Evolutionary conservation across 2,888 invertebrate species (phyloP).

Genomic region (Scelioninae gen. 1): DNA sequence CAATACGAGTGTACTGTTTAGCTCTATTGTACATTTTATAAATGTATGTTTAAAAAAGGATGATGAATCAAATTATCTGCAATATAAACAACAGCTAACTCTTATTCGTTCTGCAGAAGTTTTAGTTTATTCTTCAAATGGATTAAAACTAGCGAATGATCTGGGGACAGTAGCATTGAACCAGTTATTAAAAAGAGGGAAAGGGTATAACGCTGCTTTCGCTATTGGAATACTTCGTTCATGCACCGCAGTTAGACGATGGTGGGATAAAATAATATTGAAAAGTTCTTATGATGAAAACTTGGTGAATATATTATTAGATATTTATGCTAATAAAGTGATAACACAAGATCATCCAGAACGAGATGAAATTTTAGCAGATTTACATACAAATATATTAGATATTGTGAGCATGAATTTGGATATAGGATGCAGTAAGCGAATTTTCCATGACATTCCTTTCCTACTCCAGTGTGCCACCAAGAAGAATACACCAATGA

Average conservation of each 20-base stretch:
- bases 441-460: conserved; percentile 2
- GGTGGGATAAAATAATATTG: not conserved
- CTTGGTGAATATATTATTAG: conserved; percentile 4
- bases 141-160: not conserved
- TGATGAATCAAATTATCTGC: no score
- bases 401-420: conserved; percentile 4
- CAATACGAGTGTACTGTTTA: no score
- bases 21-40: no score
- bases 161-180: no score
- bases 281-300: not conserved
- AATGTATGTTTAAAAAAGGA: no score
- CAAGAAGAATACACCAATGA: conserved; percentile 14
- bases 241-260: not conserved
- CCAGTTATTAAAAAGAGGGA: no score
- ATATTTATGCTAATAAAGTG: no score
- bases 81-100: no score
- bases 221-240: conserved; percentile 3
- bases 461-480: conserved; percentile 3
- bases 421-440: not conserved
- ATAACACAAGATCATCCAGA: not conserved
- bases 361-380: not conserved
- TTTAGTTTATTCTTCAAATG: not conserved
- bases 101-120: no score
- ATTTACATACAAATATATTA: conserved; percentile 27
- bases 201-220: not conserved